phyloP scores from a whole-genome alignment of 2,797 vertebrate genomes.

The Distichodus sexfasciatus region DNA sequence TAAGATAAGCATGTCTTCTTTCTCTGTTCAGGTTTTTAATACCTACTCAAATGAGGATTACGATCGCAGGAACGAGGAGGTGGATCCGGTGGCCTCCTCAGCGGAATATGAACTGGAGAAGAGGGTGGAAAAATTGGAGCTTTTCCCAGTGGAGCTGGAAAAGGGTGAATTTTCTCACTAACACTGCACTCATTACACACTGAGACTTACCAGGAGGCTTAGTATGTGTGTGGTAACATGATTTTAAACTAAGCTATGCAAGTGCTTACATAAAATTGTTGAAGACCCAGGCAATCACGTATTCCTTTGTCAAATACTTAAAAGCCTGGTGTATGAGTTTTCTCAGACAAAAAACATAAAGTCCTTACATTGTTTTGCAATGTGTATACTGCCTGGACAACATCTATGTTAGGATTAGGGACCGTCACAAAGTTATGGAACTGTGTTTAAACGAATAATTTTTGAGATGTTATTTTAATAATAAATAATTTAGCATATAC shows the following conservation, averaged over 20 bases:
- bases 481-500: too few relatives aligned
- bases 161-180: conserved; percentile 79
- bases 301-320: too few relatives aligned
- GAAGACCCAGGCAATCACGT: neutral
- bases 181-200: neutral
- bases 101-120: conserved; percentile 99
- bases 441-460: too few relatives aligned
- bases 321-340: too few relatives aligned
- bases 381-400: too few relatives aligned
- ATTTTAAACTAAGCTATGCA: neutral
- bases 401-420: too few relatives aligned
- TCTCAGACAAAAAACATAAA: too few relatives aligned
- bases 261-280: neutral
- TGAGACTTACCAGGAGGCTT: neutral
- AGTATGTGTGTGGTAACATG: neutral
- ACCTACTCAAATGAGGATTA: conserved; percentile 98
- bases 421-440: too few relatives aligned
- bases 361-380: too few relatives aligned
- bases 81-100: conserved; percentile 96
- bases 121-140: conserved; percentile 95
- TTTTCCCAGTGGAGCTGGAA: conserved; percentile 95
- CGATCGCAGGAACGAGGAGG: conserved; percentile 93
- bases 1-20: neutral
- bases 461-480: too few relatives aligned
- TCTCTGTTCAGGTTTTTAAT: conserved; percentile 85